Conservation (phyloP, 2,113 vertebrate species). For the Prionailurus viverrinus region DNA sequence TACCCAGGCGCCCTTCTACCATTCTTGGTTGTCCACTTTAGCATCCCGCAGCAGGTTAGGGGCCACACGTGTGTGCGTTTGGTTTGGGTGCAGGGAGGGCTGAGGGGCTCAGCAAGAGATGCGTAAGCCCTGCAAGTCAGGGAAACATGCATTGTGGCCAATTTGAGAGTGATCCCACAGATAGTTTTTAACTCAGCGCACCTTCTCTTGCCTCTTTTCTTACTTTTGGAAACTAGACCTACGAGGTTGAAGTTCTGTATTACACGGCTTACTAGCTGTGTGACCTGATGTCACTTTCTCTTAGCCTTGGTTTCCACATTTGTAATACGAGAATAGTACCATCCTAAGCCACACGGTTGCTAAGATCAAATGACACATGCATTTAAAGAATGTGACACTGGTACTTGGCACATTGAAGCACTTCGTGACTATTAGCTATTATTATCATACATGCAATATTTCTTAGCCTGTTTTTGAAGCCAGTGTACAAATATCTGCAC, state of each 20-base stretch:
- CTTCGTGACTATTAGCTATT: not conserved
- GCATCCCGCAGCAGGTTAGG: not conserved
- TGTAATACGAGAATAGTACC: not conserved
- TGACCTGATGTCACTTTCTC: not conserved
- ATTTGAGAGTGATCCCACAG: not conserved
- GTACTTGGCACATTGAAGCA: not conserved
- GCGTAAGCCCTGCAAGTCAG: not conserved
- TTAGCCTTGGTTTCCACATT: not conserved
- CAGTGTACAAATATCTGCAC: not conserved
- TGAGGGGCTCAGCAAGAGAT: too few relatives aligned
- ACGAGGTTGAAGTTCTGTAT: not conserved
- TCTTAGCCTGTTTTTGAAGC: not conserved
- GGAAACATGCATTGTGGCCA: not conserved
- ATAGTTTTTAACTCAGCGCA: not conserved
- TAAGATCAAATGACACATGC: not conserved
- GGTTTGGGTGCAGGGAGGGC: not conserved
- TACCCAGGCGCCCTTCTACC: not conserved
- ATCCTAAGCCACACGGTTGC: not conserved
- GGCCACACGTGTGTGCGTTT: not conserved
- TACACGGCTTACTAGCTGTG: not conserved
- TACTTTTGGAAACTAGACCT: not conserved
- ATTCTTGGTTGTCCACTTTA: not conserved
- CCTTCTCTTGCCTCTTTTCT: not conserved
- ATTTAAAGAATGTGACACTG: not conserved
- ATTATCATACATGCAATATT: not conserved